Evolutionary conservation across 2,888 invertebrate genomes (phyloP), one percentile per base, ranked within the genome.

Genomic region (Rhamnusium bicolor): DNA sequence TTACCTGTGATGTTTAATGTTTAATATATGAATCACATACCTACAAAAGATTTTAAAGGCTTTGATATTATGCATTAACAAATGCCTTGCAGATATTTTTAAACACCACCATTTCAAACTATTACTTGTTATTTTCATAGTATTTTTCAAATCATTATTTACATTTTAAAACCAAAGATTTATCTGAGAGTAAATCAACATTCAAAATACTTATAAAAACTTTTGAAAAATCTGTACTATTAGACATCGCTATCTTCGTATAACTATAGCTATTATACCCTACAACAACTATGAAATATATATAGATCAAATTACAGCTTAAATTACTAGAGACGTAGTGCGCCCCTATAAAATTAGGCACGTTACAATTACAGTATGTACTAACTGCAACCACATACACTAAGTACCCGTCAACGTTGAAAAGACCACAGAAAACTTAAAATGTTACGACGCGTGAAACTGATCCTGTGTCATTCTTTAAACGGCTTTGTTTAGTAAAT

Each of bases 261-360:
- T 18, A 65, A 65, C n/a, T 29, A 32, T 63, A 62, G 51, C 72
- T 56, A 72, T 69, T 68, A 72, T 63, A 62, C 32, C 27, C 29
- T 47, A 56, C 49, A 27, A 56, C 24, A 53, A 65, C 66, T 49
- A 27, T 69, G 72, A 69, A 73, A 73, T 60, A 60, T 60, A 73
- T 65, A 68, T 61, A 24, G 32, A 69, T 73, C 72, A 53, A 73
- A 69, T 73, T 65, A 73, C 72, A 60, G 63, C 69, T 63, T 69
- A 69, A 60, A 72, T 63, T 63, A 72, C 72, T 63, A 69, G 29
- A 53, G 65, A 60, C 29, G 65, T 65, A 56, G 47, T 69, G 60
- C 40, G 12, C 63, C 63, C 58, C 56, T 53, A 56, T 65, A 21
- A 19, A 56, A 65, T 21, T 7, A 21, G 27, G 24, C 63, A 46